phyloP scores from a whole-genome alignment of 2,888 invertebrate genomes.

The Mythimna albipuncta region DNA sequence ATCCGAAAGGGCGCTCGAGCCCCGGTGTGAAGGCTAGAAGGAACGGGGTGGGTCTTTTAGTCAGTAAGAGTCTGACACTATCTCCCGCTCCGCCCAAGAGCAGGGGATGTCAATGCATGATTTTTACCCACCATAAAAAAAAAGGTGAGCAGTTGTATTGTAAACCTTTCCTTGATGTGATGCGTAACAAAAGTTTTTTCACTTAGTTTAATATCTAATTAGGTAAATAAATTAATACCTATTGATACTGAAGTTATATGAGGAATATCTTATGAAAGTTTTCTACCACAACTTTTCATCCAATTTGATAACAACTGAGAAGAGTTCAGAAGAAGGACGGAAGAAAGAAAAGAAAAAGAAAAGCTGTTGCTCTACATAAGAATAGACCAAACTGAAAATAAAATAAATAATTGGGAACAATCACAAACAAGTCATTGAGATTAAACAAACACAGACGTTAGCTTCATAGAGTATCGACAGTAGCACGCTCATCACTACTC shows the following conservation, averaged over 20 bases:
- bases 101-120: too few species aligned
- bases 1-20: too few species aligned
- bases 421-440: not conserved
- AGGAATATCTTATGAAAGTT: not conserved
- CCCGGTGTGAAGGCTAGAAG: too few species aligned
- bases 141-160: not conserved
- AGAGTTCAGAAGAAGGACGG: not conserved
- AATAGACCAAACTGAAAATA: not conserved
- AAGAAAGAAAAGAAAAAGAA: too few species aligned
- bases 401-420: not conserved
- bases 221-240: too few species aligned
- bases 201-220: too few species aligned
- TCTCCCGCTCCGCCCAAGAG: too few species aligned
- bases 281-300: not conserved
- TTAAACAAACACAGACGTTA: not conserved
- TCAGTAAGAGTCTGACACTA: too few species aligned
- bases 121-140: too few species aligned
- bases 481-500: conserved; percentile 64
- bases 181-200: too few species aligned
- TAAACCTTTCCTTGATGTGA: not conserved
- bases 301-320: not conserved
- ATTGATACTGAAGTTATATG: not conserved
- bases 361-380: too few species aligned
- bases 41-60: too few species aligned
- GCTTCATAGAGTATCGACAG: conserved; percentile 53